Percentiles rank a stretch among this genome's conserved stretches.
These are phyloP conservation scores for Sapayoa aenigma DNA, from an alignment of 2,113 vertebrate species.

Conservation along the genomic window DNA sequence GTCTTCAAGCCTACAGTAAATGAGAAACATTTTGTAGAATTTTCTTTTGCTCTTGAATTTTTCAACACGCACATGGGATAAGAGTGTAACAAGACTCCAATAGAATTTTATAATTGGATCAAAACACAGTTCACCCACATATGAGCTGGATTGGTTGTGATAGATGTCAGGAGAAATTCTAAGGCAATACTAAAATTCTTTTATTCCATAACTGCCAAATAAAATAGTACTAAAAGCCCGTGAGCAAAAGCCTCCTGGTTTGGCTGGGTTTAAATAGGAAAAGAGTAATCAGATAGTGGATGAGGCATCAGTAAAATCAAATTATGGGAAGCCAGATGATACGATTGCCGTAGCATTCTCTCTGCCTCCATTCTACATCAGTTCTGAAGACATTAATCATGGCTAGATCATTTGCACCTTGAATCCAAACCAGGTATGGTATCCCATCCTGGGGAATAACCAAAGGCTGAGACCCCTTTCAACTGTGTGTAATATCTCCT, in stretches of 20 bases:
- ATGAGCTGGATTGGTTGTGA: conserved; percentile 58
- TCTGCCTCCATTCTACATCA: neutral
- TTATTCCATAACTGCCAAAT: conserved; percentile 62
- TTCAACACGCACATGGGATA: conserved; percentile 47
- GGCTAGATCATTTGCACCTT: neutral
- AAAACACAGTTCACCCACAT: conserved; percentile 65
- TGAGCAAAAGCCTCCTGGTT: conserved; percentile 53
- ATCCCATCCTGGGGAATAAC: neutral
- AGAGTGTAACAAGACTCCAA: conserved; percentile 54
- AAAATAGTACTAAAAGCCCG: conserved; percentile 56
- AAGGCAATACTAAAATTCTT: conserved; percentile 53
- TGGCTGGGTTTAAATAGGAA: conserved; percentile 33
- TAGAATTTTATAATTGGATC: conserved; percentile 62
- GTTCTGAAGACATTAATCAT: neutral
- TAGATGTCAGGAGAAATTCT: conserved; percentile 65
- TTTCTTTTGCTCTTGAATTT: conserved; percentile 48
- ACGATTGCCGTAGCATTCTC: neutral
- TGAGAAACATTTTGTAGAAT: conserved; percentile 44
- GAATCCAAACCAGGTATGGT: neutral
- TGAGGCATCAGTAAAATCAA: conserved; percentile 31
- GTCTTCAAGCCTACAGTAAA: conserved; percentile 44
- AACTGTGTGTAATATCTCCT: neutral
- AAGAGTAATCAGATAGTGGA: conserved; percentile 27
- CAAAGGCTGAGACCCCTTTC: neutral
- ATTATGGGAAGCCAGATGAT: conserved; percentile 2